A percentile compares a stretch with the other conserved stretches of the same genome.
These are phyloP conservation scores for Pseudocheirus occidentalis DNA, from an alignment of 2,797 vertebrate species.

Conservation along the genomic window DNA sequence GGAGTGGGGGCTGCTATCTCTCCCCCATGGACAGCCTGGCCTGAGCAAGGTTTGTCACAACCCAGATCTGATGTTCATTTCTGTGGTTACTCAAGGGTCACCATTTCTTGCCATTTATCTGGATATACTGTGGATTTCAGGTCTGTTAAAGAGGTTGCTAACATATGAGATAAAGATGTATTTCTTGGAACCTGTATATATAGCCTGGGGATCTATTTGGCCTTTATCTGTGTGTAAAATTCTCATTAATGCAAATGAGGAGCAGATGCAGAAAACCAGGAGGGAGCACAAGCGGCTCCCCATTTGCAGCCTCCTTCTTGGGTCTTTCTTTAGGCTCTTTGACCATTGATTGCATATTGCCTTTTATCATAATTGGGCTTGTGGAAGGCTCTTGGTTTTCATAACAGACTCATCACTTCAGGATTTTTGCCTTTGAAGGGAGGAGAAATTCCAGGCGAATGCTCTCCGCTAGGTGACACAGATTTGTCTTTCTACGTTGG, in stretches of 20 bases:
- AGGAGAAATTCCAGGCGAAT: slow-evolving; percentile 16
- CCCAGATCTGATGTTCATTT: not conserved
- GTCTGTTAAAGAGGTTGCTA: slow-evolving; percentile 13
- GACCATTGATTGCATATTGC: slow-evolving; percentile 17
- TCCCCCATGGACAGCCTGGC: slow-evolving; percentile 14
- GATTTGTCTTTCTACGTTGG: slow-evolving; percentile 17
- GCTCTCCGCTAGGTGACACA: not conserved
- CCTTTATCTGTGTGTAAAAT: slow-evolving; percentile 19
- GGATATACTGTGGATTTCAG: slow-evolving; percentile 46
- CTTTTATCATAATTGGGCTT: slow-evolving; percentile 24
- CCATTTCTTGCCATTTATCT: slow-evolving; percentile 42
- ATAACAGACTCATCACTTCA: not conserved
- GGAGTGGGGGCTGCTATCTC: not conserved
- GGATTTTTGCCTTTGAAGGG: slow-evolving; percentile 39
- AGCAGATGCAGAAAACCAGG: slow-evolving; percentile 33
- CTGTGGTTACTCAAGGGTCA: not conserved
- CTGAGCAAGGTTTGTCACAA: not conserved
- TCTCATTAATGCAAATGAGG: slow-evolving; percentile 46
- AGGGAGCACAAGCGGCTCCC: not conserved
- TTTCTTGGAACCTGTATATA: slow-evolving; percentile 10
- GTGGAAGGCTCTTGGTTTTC: not conserved
- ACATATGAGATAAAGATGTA: slow-evolving; percentile 46
- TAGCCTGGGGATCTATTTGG: not conserved
- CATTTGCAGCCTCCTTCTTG: not conserved
- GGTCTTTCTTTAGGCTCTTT: slow-evolving; percentile 24